Conservation (phyloP, 2,797 vertebrate species). For the Percopsis omiscomaycus region DNA sequence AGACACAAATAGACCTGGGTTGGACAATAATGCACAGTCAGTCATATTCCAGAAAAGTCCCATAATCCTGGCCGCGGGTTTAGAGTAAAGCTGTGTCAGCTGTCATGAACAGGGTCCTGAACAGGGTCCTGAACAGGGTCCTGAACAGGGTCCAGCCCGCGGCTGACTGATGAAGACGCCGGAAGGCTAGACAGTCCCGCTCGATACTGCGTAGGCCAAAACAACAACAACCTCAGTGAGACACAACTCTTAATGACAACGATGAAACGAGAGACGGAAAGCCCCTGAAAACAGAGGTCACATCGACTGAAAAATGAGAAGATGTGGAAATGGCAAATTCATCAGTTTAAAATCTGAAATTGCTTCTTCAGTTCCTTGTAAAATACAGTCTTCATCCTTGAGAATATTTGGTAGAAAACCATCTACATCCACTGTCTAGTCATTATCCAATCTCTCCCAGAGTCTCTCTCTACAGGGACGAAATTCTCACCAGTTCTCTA, state of each 20-base stretch:
- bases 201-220: constrained; percentile 32
- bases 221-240: constrained; percentile 3
- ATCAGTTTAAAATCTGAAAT: not conserved
- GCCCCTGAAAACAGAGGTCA: constrained; percentile 11
- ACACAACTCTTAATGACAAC: constrained; percentile 11
- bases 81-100: constrained; percentile 3
- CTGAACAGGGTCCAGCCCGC: not conserved
- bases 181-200: constrained; percentile 40
- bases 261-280: constrained; percentile 16
- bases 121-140: no score
- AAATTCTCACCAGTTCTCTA: constrained; percentile 43
- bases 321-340: constrained; percentile 11
- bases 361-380: constrained; percentile 22
- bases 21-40: constrained; percentile 13
- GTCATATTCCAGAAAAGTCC: constrained; percentile 11
- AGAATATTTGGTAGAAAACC: constrained; percentile 37
- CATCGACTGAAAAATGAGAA: constrained; percentile 17
- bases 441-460: constrained; percentile 29
- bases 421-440: constrained; percentile 31
- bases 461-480: constrained; percentile 31
- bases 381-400: constrained; percentile 13
- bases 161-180: constrained; percentile 24
- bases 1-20: constrained; percentile 57
- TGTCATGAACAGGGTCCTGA: no score
- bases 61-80: constrained; percentile 21